A percentile compares a stretch with the other conserved stretches of the same genome.
Evolutionary conservation across 2,113 vertebrate species (phyloP).

Genomic region (Helogale parvula): DNA sequence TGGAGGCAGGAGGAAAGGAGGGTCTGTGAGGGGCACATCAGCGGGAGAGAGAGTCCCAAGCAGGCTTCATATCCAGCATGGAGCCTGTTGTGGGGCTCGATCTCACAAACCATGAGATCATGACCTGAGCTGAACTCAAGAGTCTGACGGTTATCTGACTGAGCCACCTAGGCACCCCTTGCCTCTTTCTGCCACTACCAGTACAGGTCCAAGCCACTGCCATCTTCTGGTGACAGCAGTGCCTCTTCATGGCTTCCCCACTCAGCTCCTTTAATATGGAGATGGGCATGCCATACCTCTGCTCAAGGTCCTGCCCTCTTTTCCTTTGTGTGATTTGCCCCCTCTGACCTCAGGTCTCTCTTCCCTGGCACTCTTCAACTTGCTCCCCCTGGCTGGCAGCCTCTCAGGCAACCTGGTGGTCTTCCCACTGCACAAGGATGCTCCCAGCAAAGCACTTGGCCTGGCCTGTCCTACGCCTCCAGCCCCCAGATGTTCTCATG

Average conservation of each 20-base stretch:
- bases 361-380: background rate
- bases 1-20: background rate
- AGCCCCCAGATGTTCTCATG: background rate
- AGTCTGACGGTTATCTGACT: no score
- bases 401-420: background rate
- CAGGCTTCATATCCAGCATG: no score
- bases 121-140: no score
- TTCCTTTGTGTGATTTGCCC: background rate
- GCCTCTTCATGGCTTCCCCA: background rate
- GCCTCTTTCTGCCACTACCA: background rate
- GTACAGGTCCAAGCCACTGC: no score
- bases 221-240: accelerated
- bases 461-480: background rate
- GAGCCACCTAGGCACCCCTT: no score
- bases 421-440: accelerated
- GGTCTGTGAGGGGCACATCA: accelerated
- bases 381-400: background rate
- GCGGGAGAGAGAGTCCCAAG: background rate
- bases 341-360: background rate
- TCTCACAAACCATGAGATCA: no score
- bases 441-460: background rate
- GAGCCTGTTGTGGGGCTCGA: no score
- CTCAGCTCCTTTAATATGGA: no score
- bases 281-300: accelerated
- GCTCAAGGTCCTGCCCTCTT: background rate